A percentile compares a stretch with the other conserved stretches of the same genome.
phyloP scores from a whole-genome alignment of 2,797 vertebrate species.

The Hydrocynus forskahlii region DNA sequence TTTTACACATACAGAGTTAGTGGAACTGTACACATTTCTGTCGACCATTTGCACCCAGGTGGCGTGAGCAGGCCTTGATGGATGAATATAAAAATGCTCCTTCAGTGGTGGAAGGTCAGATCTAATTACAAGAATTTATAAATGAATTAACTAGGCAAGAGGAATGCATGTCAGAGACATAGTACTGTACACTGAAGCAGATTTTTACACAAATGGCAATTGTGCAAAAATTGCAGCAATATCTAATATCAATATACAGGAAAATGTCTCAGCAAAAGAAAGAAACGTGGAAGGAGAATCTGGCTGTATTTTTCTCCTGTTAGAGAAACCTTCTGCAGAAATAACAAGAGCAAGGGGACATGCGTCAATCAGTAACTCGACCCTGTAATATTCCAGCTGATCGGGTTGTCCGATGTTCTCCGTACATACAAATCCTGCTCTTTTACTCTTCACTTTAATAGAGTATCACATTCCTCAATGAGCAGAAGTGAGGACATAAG shows the following conservation, averaged over 20 bases:
- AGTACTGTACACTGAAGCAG: neutral
- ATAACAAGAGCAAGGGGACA: neutral
- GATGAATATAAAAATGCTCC: slow-evolving; percentile 5
- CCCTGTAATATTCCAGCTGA: neutral
- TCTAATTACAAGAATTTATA: neutral
- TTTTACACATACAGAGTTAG: neutral
- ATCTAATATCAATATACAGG: neutral
- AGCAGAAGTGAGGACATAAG: neutral
- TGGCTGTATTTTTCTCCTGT: neutral
- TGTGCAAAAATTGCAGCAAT: slow-evolving; percentile 8
- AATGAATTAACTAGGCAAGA: neutral
- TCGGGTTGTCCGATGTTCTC: neutral
- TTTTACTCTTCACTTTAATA: neutral
- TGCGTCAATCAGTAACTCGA: neutral
- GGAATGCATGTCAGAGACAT: neutral
- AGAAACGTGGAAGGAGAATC: neutral
- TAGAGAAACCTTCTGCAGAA: neutral
- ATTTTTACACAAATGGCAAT: neutral
- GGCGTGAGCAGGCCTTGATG: neutral
- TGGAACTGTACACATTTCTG: neutral
- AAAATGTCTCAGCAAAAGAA: neutral
- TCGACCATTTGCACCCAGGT: slow-evolving; percentile 3
- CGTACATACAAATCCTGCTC: neutral
- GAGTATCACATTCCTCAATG: neutral
- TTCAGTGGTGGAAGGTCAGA: neutral